These are phyloP conservation scores for Pagetopsis macropterus DNA, from an alignment of 2,797 vertebrate species.

Conservation along the genomic window DNA sequence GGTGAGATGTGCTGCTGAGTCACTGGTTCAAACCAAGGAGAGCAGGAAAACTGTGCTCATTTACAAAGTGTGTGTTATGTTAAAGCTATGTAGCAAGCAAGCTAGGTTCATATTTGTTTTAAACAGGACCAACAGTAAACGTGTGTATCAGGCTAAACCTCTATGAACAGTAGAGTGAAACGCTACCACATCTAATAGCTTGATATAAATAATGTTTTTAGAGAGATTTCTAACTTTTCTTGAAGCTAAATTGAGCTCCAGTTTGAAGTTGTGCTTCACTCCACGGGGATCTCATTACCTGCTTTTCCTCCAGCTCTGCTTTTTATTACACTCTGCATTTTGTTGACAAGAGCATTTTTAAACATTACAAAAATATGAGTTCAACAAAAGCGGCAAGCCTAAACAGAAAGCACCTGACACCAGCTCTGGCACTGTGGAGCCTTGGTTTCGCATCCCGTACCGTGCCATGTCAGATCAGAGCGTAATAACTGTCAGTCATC, in stretches of 20 bases:
- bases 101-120: neutral
- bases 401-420: conserved; percentile 38
- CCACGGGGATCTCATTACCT: conserved; percentile 8
- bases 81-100: neutral
- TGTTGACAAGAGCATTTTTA: conserved; percentile 24
- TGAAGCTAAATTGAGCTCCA: conserved; percentile 1
- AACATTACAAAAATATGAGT: conserved; percentile 19
- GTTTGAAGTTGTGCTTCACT: neutral
- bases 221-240: neutral
- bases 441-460: conserved; percentile 40
- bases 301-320: neutral
- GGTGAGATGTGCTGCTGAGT: conserved; percentile 35
- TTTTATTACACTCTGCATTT: conserved; percentile 31
- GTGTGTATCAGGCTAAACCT: neutral
- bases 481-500: conserved; percentile 68
- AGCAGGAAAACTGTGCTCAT: neutral
- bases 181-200: neutral
- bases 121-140: neutral
- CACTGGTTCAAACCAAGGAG: conserved; percentile 7
- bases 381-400: conserved; percentile 20
- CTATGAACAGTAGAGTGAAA: neutral
- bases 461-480: conserved; percentile 56
- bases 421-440: conserved; percentile 25
- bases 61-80: conserved; percentile 2
- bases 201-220: neutral